Evolutionary conservation across 2,797 vertebrate species (phyloP).

Genomic region (Pangasius krempfi): DNA sequence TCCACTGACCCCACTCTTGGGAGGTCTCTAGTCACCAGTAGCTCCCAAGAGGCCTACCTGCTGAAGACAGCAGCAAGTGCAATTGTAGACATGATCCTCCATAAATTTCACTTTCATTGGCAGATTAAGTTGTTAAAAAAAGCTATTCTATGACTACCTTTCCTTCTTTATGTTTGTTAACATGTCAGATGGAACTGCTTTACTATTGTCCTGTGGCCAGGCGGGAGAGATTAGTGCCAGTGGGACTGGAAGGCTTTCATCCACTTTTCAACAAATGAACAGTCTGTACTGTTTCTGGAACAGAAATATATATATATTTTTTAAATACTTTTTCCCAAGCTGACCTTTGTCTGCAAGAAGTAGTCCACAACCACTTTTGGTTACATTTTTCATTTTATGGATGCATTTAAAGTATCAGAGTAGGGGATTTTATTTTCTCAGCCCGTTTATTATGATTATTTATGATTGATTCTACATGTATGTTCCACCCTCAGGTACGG

Average conservation of each 20-base stretch:
- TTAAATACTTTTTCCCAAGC: slow-evolving; percentile 36
- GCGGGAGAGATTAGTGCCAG: slow-evolving; percentile 45
- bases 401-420: slow-evolving; percentile 47
- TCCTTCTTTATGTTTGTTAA: slow-evolving; percentile 59
- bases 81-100: slow-evolving; percentile 67
- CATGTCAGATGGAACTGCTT: slow-evolving; percentile 55
- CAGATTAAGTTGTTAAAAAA: slow-evolving; percentile 62
- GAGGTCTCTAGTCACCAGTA: slow-evolving; percentile 26
- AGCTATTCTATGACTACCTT: slow-evolving; percentile 51
- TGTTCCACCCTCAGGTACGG: slow-evolving; percentile 54
- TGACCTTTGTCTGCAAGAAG: slow-evolving; percentile 60
- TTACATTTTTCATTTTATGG: slow-evolving; percentile 50
- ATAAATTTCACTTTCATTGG: slow-evolving; percentile 69
- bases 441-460: slow-evolving; percentile 56
- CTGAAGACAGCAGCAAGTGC: slow-evolving; percentile 60
- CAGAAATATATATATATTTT: slow-evolving; percentile 28
- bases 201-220: slow-evolving; percentile 51
- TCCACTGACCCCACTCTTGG: slow-evolving; percentile 50
- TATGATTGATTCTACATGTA: slow-evolving; percentile 56
- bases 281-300: slow-evolving; percentile 50
- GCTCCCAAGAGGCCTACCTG: slow-evolving; percentile 51
- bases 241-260: slow-evolving; percentile 56
- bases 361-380: slow-evolving; percentile 33
- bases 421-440: slow-evolving; percentile 52
- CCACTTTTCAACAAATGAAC: slow-evolving; percentile 63